Evolutionary conservation across 2,888 invertebrate species (phyloP).

Genomic region (Monopis laevigella): DNA sequence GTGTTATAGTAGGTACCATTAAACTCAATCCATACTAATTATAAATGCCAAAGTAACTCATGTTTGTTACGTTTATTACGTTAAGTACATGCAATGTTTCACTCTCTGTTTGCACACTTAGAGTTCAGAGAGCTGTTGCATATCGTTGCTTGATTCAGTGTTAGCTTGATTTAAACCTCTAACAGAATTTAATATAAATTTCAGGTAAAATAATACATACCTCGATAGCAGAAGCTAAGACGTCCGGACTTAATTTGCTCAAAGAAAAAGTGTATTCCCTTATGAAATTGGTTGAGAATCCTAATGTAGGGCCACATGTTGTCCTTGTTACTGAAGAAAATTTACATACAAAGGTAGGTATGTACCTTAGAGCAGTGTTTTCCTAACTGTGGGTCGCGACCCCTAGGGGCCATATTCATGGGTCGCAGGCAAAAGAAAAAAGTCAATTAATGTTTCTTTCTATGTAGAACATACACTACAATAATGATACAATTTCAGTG

Average conservation of each 20-base stretch:
- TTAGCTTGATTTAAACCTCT: too few species aligned
- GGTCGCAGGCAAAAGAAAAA: neutral
- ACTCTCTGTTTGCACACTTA: too few species aligned
- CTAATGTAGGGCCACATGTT: conserved; percentile 32
- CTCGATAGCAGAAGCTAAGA: conserved; percentile 77
- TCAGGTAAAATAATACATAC: conserved; percentile 72
- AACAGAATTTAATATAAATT: too few species aligned
- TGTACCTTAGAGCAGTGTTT: too few species aligned
- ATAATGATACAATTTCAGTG: neutral
- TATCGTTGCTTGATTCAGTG: too few species aligned
- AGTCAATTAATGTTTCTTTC: neutral
- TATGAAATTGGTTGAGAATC: conserved; percentile 67
- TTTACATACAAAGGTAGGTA: conserved; percentile 6
- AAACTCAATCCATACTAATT: too few species aligned
- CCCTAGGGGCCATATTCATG: too few species aligned
- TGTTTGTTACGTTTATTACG: too few species aligned
- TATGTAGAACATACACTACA: neutral
- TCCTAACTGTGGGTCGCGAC: neutral
- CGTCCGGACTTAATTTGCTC: conserved; percentile 74
- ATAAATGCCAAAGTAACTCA: too few species aligned
- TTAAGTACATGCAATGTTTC: too few species aligned
- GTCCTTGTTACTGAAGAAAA: conserved; percentile 30
- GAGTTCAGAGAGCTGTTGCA: too few species aligned
- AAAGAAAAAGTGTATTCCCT: conserved; percentile 80
- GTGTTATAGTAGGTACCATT: too few species aligned